Evolutionary conservation across 2,888 invertebrate genomes (phyloP), one percentile per base, ranked within the genome.

Genomic region (Eucriotettix oculatus): DNA sequence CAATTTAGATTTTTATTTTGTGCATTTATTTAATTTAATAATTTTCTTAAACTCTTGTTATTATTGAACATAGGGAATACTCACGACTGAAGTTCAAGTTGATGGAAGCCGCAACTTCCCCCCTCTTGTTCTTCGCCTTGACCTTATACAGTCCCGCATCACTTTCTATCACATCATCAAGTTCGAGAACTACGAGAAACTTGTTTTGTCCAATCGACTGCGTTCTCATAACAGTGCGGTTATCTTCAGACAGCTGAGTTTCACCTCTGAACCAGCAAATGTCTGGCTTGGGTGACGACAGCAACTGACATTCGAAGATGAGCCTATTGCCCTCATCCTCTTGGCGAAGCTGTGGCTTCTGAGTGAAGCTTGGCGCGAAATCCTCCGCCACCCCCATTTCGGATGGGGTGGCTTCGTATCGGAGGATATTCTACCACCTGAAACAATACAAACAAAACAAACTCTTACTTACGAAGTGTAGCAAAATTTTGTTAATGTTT

Each of bases 41-140:
- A 29, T 29, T 29, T 29, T 29, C 29, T 29, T 29, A 29, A 29
- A 7, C 29, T 29, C 29, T 29, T 29, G 3, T 29, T 29, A 29
- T 29, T 29, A 29, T 7, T 29, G 29, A 29, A 29, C 7, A 7
- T 2, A 48, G 48, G n/a, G 16, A 11, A 17, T 72, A 90, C 93
- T 91, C 79, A 96, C 96, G 95, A 79, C 92, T 93, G 75, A 96
- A 94, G 81, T 96, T 96, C 75, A 97, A 85, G 74, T 94, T 95
- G 76, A 95, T 93, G 71, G 94, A 94, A 69, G 94, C 93, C 71
- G 93, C 89, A 74, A 95, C 93, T 82, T 96, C 95, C 73, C 97
- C 97, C 82, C 91, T 90, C 79, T 90, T 90, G 76, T 94, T 96
- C 78, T 92, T 94, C 69, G 94, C 94, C 79, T 90, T 92, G 75